These are phyloP conservation scores for Hyla sarda DNA, from an alignment of 2,113 vertebrate species.

Conservation along the genomic window DNA sequence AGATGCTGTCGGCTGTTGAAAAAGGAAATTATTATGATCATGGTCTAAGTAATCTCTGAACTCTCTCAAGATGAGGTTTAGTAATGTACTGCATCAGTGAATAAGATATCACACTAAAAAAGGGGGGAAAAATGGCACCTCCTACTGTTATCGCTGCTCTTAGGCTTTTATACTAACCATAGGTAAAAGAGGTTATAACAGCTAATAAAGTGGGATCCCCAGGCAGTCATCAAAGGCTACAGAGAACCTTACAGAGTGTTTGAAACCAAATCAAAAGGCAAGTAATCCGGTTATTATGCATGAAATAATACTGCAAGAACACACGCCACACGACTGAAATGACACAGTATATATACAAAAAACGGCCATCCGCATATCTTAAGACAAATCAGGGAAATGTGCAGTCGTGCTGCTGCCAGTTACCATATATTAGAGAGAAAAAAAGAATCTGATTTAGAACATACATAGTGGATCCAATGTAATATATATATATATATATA, in stretches of 20 bases:
- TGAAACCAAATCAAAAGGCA: constrained; percentile 56
- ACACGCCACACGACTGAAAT: neutral
- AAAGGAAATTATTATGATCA: constrained; percentile 49
- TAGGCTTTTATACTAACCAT: constrained; percentile 22
- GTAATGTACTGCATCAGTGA: constrained; percentile 26
- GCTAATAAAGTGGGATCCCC: constrained; percentile 2
- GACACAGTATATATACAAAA: neutral
- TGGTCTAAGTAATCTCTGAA: constrained; percentile 7
- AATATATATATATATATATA: too few relatives aligned
- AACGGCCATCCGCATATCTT: neutral
- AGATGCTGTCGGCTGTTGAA: constrained; percentile 6
- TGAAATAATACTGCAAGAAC: constrained; percentile 31
- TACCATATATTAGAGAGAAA: neutral
- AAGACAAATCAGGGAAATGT: neutral
- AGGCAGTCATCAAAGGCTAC: neutral
- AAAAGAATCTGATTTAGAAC: neutral
- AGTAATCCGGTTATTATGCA: constrained; percentile 36
- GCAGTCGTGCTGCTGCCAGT: neutral
- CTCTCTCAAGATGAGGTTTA: constrained; percentile 13
- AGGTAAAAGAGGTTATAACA: constrained; percentile 44
- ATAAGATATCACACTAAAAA: constrained; percentile 17
- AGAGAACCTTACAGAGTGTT: constrained; percentile 36
- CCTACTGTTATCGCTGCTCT: constrained; percentile 1
- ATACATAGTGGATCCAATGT: neutral
- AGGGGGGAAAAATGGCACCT: constrained; percentile 25